Evolutionary conservation across 2,888 invertebrate genomes (phyloP).

Genomic region (Spisula subtruncata): DNA sequence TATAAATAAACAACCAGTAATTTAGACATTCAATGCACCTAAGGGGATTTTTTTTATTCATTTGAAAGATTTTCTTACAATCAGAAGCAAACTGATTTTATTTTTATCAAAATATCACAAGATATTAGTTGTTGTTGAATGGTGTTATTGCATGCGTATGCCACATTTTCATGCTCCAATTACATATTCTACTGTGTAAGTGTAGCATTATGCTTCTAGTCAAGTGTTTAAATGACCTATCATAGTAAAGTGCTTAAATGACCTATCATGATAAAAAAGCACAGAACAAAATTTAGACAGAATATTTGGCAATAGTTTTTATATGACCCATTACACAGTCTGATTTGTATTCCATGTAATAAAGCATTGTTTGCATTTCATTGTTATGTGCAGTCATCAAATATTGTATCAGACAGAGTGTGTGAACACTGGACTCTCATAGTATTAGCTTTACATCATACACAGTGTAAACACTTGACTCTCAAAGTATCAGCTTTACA

Average conservation of each 20-base stretch:
- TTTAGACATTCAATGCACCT: background rate
- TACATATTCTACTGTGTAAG: background rate
- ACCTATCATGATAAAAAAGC: too few relatives aligned
- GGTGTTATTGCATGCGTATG: constrained; percentile 25
- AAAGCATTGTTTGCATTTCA: background rate
- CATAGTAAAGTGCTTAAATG: too few relatives aligned
- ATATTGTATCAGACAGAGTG: background rate
- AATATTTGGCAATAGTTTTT: too few relatives aligned
- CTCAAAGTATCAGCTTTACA: too few relatives aligned
- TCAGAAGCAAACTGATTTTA: background rate
- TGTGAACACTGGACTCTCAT: too few relatives aligned
- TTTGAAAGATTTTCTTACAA: background rate
- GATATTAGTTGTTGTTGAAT: background rate
- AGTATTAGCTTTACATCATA: too few relatives aligned
- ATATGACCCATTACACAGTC: too few relatives aligned
- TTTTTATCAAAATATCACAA: constrained; percentile 4
- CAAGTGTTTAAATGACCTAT: too few relatives aligned
- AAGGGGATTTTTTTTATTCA: background rate
- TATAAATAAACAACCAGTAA: background rate
- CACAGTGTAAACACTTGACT: too few relatives aligned
- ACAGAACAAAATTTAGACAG: too few relatives aligned
- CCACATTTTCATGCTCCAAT: constrained; percentile 14
- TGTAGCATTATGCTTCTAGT: background rate
- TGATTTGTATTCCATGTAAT: too few relatives aligned
- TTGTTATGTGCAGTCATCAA: background rate